Evolutionary conservation across 2,113 vertebrate species (phyloP), one percentile per base, ranked within the genome.

Genomic region (Ellobius talpinus): DNA sequence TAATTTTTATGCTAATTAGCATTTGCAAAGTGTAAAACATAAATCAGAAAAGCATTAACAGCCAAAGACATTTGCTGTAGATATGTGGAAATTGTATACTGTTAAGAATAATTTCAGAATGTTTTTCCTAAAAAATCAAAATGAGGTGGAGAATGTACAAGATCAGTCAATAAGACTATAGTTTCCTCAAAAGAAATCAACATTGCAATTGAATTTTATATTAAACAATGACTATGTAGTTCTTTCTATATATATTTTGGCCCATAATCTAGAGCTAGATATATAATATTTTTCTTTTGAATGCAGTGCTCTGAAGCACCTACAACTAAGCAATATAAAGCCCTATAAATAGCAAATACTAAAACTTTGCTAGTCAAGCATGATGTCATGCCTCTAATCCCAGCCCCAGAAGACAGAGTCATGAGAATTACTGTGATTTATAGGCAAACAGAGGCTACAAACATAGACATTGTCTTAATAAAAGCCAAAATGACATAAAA

Each of bases 1-100:
- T 96, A 89, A 90, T 72, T 90, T 76, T 90, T 84, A 93, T 63
- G 50, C 58, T 95, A 94, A 97, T 97, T 97, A 90, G 85, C n/a
- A 73, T 11, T 86, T 95, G 74, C 78, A 93, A 77, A 88, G 68
- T 72, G 58, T 88, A 78, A 87, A 65, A 23, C 73, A 93, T 86
- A 82, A 87, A 58, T 95, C 33, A 90, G 50, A 72, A 66, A 90
- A 93, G 9, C 14, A 72, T 94, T 85, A 78, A 24, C 42, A 93
- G 39, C 72, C 72, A 94, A 81, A 81, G 24, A n/a, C 66, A 39
- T 90, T 50, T 89, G n/a, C 23, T 89, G 17, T 65, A 78, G 74
- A 52, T 68, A 11, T 55, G 6, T 86, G 58, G 39, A 90, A 8
- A 21, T 39, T 66, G 3, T 65, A 50, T 72, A 72, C 4, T 36